A percentile compares a stretch with the other conserved stretches of the same genome.
These are phyloP conservation scores for Agrenia bidenticulata DNA, from an alignment of 2,888 invertebrate genomes.

Conservation along the genomic window DNA sequence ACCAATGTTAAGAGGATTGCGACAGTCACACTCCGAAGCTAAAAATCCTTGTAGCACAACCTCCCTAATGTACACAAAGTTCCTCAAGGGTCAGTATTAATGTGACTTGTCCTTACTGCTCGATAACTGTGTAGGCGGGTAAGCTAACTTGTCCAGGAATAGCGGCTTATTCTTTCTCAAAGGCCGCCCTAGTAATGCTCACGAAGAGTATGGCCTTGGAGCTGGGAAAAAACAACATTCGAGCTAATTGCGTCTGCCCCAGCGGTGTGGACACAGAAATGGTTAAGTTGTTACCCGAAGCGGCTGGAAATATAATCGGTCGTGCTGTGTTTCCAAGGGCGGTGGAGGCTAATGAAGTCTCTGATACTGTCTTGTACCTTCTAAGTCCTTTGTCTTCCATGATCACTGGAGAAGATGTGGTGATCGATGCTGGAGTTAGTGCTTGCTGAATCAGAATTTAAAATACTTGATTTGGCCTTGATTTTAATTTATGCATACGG, in stretches of 20 bases:
- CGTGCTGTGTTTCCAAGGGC: slow-evolving; percentile 7
- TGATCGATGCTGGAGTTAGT: slow-evolving; percentile 28
- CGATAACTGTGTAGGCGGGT: slow-evolving; percentile 13
- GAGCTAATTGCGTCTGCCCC: slow-evolving; percentile 24
- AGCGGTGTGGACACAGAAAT: slow-evolving; percentile 18
- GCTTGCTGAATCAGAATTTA: not conserved
- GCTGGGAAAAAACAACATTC: slow-evolving; percentile 22
- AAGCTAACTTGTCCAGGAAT: slow-evolving; percentile 19
- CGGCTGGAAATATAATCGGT: slow-evolving; percentile 13
- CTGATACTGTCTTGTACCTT: slow-evolving; percentile 30
- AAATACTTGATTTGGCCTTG: not conserved
- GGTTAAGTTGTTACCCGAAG: slow-evolving; percentile 10
- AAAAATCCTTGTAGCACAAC: not conserved
- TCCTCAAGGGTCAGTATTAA: not conserved
- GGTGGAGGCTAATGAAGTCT: slow-evolving; percentile 21
- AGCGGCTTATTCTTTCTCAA: slow-evolving; percentile 22
- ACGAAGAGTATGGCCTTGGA: slow-evolving; percentile 31
- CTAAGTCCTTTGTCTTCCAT: slow-evolving; percentile 32
- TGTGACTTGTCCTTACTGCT: not conserved
- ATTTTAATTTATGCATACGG: too few relatives aligned
- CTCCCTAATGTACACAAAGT: not conserved
- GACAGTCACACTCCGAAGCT: too few relatives aligned
- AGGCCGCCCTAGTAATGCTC: slow-evolving; percentile 22
- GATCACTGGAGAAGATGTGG: slow-evolving; percentile 29
- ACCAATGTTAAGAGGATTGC: too few relatives aligned